These are phyloP conservation scores for Gandaritis pyraliata DNA, from an alignment of 2,888 invertebrate genomes.

Conservation along the genomic window DNA sequence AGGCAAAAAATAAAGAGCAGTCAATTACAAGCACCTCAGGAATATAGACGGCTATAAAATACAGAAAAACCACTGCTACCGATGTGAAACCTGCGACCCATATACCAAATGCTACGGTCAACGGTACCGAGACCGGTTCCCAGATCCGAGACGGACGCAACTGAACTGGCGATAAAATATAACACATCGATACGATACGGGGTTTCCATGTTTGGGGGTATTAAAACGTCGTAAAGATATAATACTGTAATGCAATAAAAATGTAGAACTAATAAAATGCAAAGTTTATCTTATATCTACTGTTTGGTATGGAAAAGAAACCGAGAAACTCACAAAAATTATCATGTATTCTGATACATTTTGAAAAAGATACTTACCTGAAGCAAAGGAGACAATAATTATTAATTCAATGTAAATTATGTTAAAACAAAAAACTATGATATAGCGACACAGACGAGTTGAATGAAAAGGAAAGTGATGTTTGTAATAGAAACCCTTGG, in stretches of 20 bases:
- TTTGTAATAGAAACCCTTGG: too few relatives aligned
- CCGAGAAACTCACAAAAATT: slow-evolving; percentile 2
- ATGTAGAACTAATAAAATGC: slow-evolving; percentile 5
- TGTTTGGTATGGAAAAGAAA: neutral
- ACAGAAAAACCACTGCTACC: slow-evolving; percentile 44
- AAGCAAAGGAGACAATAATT: slow-evolving; percentile 39
- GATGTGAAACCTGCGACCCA: slow-evolving; percentile 61
- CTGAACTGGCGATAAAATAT: slow-evolving; percentile 50
- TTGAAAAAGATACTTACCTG: slow-evolving; percentile 48
- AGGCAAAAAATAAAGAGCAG: neutral
- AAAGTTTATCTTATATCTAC: slow-evolving; percentile 3
- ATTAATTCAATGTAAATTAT: too few relatives aligned
- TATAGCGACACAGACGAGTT: too few relatives aligned
- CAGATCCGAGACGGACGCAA: slow-evolving; percentile 39
- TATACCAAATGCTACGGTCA: slow-evolving; percentile 65
- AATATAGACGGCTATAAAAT: slow-evolving; percentile 29
- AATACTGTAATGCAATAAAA: slow-evolving; percentile 14
- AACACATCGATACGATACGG: slow-evolving; percentile 42
- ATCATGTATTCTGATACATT: neutral
- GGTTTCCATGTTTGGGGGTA: slow-evolving; percentile 35
- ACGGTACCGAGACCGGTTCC: slow-evolving; percentile 66
- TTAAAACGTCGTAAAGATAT: slow-evolving; percentile 22
- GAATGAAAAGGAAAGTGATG: too few relatives aligned
- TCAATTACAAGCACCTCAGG: slow-evolving; percentile 3
- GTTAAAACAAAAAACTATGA: too few relatives aligned